Conservation (phyloP, 2,797 vertebrate species). For the Sebastes kiyomatsui region DNA sequence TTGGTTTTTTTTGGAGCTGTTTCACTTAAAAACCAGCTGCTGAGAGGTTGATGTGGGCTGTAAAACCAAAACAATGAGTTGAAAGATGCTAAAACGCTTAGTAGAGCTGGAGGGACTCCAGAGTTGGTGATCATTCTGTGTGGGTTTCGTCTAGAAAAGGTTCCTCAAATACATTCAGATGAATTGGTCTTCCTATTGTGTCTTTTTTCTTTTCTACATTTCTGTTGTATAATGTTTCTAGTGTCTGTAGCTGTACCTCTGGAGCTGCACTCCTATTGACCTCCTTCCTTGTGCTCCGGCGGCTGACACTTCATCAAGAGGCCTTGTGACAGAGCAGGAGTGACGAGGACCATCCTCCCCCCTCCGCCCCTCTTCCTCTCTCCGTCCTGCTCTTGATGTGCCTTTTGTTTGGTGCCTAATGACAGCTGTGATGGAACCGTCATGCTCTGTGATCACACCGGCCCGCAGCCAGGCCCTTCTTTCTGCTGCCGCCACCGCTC, state of each 20-base stretch:
- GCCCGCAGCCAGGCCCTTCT: constrained; percentile 54
- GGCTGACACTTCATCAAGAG: constrained; percentile 69
- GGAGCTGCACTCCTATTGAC: constrained; percentile 50
- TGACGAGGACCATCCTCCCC: constrained; percentile 44
- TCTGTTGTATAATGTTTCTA: background rate
- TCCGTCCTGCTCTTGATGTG: constrained; percentile 53
- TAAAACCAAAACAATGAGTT: background rate
- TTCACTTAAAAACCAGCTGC: background rate
- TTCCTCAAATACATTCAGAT: background rate
- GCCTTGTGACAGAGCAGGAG: constrained; percentile 62
- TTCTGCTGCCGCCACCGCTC: constrained; percentile 3
- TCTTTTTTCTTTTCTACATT: background rate
- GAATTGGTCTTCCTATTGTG: background rate
- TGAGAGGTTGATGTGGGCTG: background rate
- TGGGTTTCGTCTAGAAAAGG: background rate
- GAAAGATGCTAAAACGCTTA: background rate
- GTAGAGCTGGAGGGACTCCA: background rate
- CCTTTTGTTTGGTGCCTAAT: constrained; percentile 75
- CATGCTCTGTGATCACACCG: constrained; percentile 71
- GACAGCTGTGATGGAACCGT: constrained; percentile 82
- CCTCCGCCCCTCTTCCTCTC: constrained; percentile 38
- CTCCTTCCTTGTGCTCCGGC: constrained; percentile 22
- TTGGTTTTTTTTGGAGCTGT: background rate
- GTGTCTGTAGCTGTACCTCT: constrained; percentile 12
- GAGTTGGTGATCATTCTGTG: background rate